These are phyloP conservation scores for Acipenser transmontanus DNA, from an alignment of 2,797 vertebrate species.

Conservation along the genomic window DNA sequence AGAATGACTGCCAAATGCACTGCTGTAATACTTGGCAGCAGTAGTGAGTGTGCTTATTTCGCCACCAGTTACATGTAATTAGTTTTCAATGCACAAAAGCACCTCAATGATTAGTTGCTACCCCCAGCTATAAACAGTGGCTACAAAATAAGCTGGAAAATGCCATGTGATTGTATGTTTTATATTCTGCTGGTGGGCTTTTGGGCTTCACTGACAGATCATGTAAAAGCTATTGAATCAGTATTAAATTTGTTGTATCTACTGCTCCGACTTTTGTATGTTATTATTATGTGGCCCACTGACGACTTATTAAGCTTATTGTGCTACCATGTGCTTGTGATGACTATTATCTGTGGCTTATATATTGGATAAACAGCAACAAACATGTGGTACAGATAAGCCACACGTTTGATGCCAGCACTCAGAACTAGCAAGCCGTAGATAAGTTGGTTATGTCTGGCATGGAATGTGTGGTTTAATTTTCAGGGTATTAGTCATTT, in stretches of 20 bases:
- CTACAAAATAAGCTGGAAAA: constrained; percentile 22
- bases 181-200: constrained; percentile 11
- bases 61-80: constrained; percentile 35
- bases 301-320: constrained; percentile 1
- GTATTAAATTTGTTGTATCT: constrained; percentile 7
- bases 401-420: constrained; percentile 7
- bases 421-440: not conserved
- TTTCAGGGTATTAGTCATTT: constrained; percentile 4
- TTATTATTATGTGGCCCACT: not conserved
- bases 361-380: constrained; percentile 4
- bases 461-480: not conserved
- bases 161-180: constrained; percentile 17
- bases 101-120: constrained; percentile 38
- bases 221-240: not conserved
- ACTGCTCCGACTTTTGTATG: not conserved
- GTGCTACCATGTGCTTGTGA: constrained; percentile 5
- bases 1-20: constrained; percentile 37
- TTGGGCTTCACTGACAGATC: not conserved
- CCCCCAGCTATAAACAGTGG: constrained; percentile 17
- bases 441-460: constrained; percentile 14
- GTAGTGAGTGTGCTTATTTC: constrained; percentile 36
- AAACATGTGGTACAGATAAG: constrained; percentile 12
- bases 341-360: constrained; percentile 4
- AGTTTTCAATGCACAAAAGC: constrained; percentile 31
- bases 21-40: constrained; percentile 42